Conservation (phyloP, 1,140 invertebrate genomes). For the Bombyx mori region ASM3026992v2 NC_085115.1:7439001-7439500, state of each 20-base stretch:
- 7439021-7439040: too few relatives aligned
- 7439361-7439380: slow-evolving; percentile 27
- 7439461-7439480: slow-evolving; percentile 73
- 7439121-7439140: too few relatives aligned
- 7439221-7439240: slow-evolving; percentile 9
- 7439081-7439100: too few relatives aligned
- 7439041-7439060: too few relatives aligned
- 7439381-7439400: slow-evolving; percentile 30
- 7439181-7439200: too few relatives aligned
- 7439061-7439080: too few relatives aligned
- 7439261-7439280: slow-evolving; percentile 63
- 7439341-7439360: slow-evolving; percentile 36
- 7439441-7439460: slow-evolving; percentile 73
- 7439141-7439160: too few relatives aligned
- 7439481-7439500: slow-evolving; percentile 71
- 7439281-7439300: slow-evolving; percentile 47
- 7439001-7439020: too few relatives aligned
- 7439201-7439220: too few relatives aligned
- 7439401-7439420: slow-evolving; percentile 46
- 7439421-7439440: slow-evolving; percentile 69
- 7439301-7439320: slow-evolving; percentile 42
- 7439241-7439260: slow-evolving; percentile 42
- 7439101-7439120: too few relatives aligned
- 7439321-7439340: slow-evolving; percentile 60
- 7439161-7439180: too few relatives aligned